Conservation (phyloP, 2,797 vertebrate genomes). For the Molossus alvarezi region DNA sequence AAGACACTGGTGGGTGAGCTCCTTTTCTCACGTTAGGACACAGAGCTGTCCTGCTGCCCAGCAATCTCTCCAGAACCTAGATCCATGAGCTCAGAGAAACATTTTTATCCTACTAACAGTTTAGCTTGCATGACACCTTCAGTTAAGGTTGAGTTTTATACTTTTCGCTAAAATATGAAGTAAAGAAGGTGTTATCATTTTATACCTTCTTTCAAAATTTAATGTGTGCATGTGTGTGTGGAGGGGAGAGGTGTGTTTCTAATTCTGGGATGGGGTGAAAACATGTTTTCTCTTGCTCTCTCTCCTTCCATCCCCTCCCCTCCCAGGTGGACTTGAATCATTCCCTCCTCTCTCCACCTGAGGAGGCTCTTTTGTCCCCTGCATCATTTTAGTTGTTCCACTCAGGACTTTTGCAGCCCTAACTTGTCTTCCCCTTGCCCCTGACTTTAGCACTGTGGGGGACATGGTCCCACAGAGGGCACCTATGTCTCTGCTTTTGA, state of each 20-base stretch:
- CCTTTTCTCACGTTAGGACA: not conserved
- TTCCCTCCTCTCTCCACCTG: too few species aligned
- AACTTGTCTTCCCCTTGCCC: not conserved
- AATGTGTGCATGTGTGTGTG: not conserved
- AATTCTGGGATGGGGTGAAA: not conserved
- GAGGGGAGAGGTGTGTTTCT: not conserved
- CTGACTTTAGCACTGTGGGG: not conserved
- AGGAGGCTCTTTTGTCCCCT: not conserved
- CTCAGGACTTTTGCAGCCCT: not conserved
- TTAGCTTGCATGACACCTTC: not conserved
- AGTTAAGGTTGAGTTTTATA: not conserved
- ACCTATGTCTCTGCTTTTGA: not conserved
- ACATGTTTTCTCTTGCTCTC: not conserved
- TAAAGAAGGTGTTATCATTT: not conserved
- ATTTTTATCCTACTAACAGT: not conserved
- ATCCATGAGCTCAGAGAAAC: not conserved
- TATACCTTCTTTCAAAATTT: not conserved
- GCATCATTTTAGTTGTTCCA: not conserved
- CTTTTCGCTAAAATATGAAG: not conserved
- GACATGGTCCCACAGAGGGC: not conserved
- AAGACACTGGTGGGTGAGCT: not conserved
- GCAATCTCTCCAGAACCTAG: not conserved
- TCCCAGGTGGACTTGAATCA: not conserved
- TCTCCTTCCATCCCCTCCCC: too few species aligned
- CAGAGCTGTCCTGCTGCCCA: not conserved